Conservation (phyloP, 2,888 invertebrate species). For the Caenorhabditis sp. region DNA sequence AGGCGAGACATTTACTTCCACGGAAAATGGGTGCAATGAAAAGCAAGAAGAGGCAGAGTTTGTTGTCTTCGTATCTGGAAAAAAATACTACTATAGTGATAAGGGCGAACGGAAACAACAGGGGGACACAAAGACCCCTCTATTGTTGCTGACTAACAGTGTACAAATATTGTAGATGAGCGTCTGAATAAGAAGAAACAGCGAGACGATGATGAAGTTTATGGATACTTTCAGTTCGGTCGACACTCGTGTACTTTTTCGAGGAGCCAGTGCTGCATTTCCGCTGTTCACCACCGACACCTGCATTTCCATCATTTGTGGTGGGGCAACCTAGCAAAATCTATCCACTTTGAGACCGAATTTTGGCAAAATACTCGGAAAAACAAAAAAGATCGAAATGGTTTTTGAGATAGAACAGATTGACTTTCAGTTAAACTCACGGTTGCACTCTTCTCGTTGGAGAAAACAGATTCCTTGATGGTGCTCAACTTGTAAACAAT, state of each 20-base stretch:
- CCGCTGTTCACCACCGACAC: slow-evolving; percentile 58
- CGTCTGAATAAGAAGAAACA: slow-evolving; percentile 62
- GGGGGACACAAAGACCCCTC: slow-evolving; percentile 12
- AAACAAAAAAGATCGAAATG: slow-evolving; percentile 18
- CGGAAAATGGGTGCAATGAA: slow-evolving; percentile 67
- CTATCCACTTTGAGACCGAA: slow-evolving; percentile 16
- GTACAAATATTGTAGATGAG: slow-evolving; percentile 66
- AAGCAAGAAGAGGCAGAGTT: slow-evolving; percentile 50
- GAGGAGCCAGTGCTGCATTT: slow-evolving; percentile 21
- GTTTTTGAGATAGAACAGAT: slow-evolving; percentile 16
- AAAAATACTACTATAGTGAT: slow-evolving; percentile 36
- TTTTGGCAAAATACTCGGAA: slow-evolving; percentile 19
- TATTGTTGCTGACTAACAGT: slow-evolving; percentile 56
- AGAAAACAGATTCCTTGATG: slow-evolving; percentile 49
- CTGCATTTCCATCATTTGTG: slow-evolving; percentile 52
- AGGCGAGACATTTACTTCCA: slow-evolving; percentile 67
- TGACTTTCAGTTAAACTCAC: slow-evolving; percentile 21
- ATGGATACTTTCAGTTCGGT: slow-evolving; percentile 66
- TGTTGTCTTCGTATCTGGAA: slow-evolving; percentile 58
- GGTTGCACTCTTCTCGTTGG: slow-evolving; percentile 49
- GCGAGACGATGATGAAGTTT: slow-evolving; percentile 64
- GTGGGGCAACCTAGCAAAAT: slow-evolving; percentile 50
- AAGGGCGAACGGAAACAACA: slow-evolving; percentile 25
- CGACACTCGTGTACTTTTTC: slow-evolving; percentile 21
- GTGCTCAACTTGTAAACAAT: slow-evolving; percentile 65